phyloP scores from a whole-genome alignment of 2,113 vertebrate genomes.

The Saimiri boliviensis region DNA sequence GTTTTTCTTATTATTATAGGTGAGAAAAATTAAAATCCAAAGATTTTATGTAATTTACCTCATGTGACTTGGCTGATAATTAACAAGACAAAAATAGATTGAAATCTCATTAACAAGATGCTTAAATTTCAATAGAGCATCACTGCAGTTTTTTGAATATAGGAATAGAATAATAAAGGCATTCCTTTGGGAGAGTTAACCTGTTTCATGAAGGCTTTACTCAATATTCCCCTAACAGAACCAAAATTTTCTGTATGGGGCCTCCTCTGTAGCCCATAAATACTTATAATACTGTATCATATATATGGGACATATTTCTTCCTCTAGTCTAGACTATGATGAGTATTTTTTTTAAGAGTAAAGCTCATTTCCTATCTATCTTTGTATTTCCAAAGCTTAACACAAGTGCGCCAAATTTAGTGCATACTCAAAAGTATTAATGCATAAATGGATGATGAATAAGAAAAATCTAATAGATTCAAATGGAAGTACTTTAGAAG shows the following conservation, averaged over 20 bases:
- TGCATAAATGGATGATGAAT: neutral
- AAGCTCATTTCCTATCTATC: neutral
- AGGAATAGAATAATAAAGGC: neutral
- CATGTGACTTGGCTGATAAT: neutral
- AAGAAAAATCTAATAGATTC: neutral
- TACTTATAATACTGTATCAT: neutral
- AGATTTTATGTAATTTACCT: neutral
- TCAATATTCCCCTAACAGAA: neutral
- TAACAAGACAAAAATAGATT: conserved; percentile 17
- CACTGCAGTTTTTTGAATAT: neutral
- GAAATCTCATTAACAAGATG: neutral
- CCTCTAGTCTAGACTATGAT: neutral
- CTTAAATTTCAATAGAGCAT: neutral
- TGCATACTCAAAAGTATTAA: neutral
- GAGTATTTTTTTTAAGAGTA: neutral
- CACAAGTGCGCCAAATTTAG: neutral
- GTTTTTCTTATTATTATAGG: neutral
- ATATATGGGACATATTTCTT: neutral
- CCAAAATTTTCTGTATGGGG: neutral
- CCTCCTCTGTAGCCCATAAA: neutral
- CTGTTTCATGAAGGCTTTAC: neutral
- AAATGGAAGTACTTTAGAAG: neutral
- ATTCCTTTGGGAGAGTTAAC: neutral
- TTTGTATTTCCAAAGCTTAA: conserved; percentile 20
- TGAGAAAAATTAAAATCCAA: neutral